Base-by-base conservation (phyloP, 2,888 invertebrate species). In the Caenorhabditis macrosperma region DNA sequence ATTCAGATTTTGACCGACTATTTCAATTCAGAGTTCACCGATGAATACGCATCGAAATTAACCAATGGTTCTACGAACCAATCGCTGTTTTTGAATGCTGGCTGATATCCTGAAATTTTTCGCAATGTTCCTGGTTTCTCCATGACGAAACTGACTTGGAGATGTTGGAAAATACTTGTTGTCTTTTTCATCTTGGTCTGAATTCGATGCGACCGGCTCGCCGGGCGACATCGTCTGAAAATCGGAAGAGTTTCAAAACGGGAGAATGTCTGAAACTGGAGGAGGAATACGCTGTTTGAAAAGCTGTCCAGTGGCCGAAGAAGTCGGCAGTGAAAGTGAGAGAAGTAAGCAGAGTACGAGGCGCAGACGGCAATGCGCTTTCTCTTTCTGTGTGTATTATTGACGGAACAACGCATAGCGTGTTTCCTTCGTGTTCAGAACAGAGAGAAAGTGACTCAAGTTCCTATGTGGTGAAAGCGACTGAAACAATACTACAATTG, bases 201-300 rank as follows among this genome's bases (percentile, higher is more conserved):
- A 38, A 33, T 33, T 60, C 6, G 75, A 61, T 20, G 55, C 46
- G 1, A 72, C 38, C 1, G 72, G 72, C 35, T 76, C 76, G 4
- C 76, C 68, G 2, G 76, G 76, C 12, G 76, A 55, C 76, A 76
- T 76, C 9, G 2, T 17, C 17, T 35, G 12, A 17, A 33, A n/a
- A n/a, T n/a, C n/a, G n/a, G 12, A 48, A 33, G 22, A 4, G 24
- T 12, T 59, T 24, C 20, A 33, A n/a, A n/a, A 17, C 28, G 15
- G 33, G 33, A 28, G 26, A 38, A 38, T 15, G 15, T 9, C 38
- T 38, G 38, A 38, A 38, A 38, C 38, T 38, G 38, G 30, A 48
- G 26, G 63, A 38, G 44, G 46, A 48, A 48, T 22, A 63, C 24
- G 35, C 48, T 30, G 48, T 30, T 24, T 30, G 46, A 12, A 38